These are phyloP conservation scores for Notiomystis cincta DNA, from an alignment of 2,113 vertebrate genomes.

Conservation along the genomic window DNA sequence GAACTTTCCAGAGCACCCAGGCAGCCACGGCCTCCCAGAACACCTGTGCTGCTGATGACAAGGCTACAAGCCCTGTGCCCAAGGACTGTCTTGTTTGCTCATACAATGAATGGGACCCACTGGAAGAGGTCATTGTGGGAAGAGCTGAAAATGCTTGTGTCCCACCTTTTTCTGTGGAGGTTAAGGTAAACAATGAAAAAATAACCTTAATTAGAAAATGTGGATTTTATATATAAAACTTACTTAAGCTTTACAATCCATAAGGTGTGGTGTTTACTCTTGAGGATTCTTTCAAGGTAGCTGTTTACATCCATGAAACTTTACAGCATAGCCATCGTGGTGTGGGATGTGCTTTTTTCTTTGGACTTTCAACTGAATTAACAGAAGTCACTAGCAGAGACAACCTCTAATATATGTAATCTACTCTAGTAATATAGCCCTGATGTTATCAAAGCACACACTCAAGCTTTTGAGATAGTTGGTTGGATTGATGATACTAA, in stretches of 20 bases:
- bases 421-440: neutral
- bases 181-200: constrained; percentile 83
- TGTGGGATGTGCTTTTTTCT: neutral
- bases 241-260: neutral
- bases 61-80: constrained; percentile 68
- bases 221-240: neutral
- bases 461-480: neutral
- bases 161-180: constrained; percentile 94
- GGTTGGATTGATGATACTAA: neutral
- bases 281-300: neutral
- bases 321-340: neutral
- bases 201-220: neutral
- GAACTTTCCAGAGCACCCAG: constrained; percentile 88
- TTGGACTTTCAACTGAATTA: neutral
- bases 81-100: constrained; percentile 88
- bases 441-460: neutral
- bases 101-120: constrained; percentile 95
- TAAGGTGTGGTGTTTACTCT: neutral
- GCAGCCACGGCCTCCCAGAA: constrained; percentile 79
- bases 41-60: constrained; percentile 74
- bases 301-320: neutral
- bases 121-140: constrained; percentile 98
- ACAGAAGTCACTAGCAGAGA: neutral
- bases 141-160: constrained; percentile 92
- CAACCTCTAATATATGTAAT: neutral